Base-by-base conservation (phyloP, 2,113 vertebrate species). In the Pomatostomus ruficeps region DNA sequence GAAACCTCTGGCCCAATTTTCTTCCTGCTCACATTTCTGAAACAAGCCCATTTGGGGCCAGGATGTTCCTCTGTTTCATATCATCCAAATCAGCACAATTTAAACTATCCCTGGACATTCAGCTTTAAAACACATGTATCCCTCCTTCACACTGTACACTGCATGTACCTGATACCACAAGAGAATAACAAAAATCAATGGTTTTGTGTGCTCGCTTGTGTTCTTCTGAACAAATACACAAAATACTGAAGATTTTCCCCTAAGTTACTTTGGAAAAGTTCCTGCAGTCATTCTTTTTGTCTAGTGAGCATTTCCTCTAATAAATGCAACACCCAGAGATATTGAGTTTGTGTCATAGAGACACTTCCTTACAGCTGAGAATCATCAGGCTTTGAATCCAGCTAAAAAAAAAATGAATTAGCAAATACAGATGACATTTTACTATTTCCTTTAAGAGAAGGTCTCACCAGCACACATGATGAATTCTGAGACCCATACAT, bases 241-340 rank as follows among this genome's bases (percentile, higher is more conserved):
- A 81, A 72, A 88, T 26, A 67, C 17, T 35, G n/a, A 88, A 87
- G 73, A 71, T 62, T 84, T 88, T 42, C 28, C n/a, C 24, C 19
- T n/a, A 62, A 88, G 73, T 88, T 74, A 59, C 54, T 89, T 68
- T 49, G 55, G 54, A n/a, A 91, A 82, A 92, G 49, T 54, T 91
- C 84, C 87, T 38, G 36, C 40, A 91, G 81, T 66, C 38, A 79
- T 66, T 94, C 72, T 88, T 73, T 49, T 38, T 72, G 71, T 65
- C 66, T 87, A 31, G 31, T 67, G 38, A 92, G 54, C 62, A 72
- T 89, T 89, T 89, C 42, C 87, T 85, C 62, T 70, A 65, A 93
- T 51, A 91, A 89, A 79, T 46, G 46, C 71, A 93, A 92, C 73
- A 85, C 42, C 40, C 84, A 88, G 57, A 91, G 89, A 93, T 58